These are phyloP conservation scores for Lethenteron camtschaticum DNA, from an alignment of 2,113 vertebrate genomes.

Conservation along the genomic window DNA sequence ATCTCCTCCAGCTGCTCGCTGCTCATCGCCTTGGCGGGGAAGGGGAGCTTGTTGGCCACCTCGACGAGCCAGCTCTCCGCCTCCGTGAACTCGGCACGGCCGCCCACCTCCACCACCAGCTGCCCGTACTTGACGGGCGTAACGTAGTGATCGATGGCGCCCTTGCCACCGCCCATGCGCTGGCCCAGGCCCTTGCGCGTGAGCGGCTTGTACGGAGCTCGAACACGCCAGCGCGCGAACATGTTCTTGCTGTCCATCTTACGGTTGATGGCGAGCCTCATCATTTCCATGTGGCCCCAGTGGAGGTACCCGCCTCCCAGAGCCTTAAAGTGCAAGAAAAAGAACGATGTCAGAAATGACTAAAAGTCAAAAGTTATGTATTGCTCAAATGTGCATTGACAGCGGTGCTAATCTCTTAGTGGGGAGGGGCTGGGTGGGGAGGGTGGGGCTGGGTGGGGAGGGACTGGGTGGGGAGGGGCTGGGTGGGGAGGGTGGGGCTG, in stretches of 20 bases:
- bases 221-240: slow-evolving; percentile 57
- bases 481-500: no score
- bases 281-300: slow-evolving; percentile 92
- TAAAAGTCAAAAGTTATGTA: background rate
- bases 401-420: background rate
- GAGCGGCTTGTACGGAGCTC: slow-evolving; percentile 45
- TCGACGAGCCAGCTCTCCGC: slow-evolving; percentile 31
- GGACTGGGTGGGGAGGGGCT: no score
- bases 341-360: background rate
- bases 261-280: slow-evolving; percentile 63
- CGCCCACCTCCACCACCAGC: slow-evolving; percentile 58
- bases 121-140: slow-evolving; percentile 41
- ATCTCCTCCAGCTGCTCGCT: slow-evolving; percentile 27
- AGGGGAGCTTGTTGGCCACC: slow-evolving; percentile 61
- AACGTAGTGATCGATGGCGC: slow-evolving; percentile 65
- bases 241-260: slow-evolving; percentile 38
- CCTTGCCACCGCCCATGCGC: slow-evolving; percentile 88
- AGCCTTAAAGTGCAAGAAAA: slow-evolving; percentile 25
- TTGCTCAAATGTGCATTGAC: background rate
- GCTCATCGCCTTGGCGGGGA: slow-evolving; percentile 46
- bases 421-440: no score
- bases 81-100: slow-evolving; percentile 42
- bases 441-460: no score
- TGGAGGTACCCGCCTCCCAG: slow-evolving; percentile 67
- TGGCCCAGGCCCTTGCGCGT: slow-evolving; percentile 62